These are phyloP conservation scores for Zaprionus nigranus DNA, from an alignment of 1,140 invertebrate species.

Conservation along the genomic window DNA sequence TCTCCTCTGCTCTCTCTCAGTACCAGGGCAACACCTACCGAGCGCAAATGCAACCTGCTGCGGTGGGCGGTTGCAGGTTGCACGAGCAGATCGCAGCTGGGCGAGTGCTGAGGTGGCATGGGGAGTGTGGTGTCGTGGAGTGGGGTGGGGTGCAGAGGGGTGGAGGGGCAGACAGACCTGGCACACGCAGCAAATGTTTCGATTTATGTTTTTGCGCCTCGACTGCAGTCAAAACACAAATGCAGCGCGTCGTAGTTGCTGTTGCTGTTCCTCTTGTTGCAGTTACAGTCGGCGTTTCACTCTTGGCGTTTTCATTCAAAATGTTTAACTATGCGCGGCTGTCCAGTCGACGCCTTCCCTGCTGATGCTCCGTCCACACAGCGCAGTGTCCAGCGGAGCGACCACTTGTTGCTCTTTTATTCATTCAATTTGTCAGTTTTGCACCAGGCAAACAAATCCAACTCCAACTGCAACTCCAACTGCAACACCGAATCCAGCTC, in stretches of 20 bases:
- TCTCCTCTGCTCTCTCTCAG: constrained; percentile 2
- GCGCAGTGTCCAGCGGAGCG: constrained; percentile 44
- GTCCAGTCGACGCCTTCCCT: constrained; percentile 10
- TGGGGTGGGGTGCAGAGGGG: background rate
- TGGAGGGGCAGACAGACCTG: background rate
- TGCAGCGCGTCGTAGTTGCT: constrained; percentile 19
- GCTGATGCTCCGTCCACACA: background rate
- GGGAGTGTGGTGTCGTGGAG: too few species aligned
- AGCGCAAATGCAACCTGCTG: constrained; percentile 64
- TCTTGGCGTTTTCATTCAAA: constrained; percentile 78
- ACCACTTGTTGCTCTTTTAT: constrained; percentile 84
- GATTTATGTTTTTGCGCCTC: constrained; percentile 82
- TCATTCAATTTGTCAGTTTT: constrained; percentile 85
- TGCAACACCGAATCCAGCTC: constrained; percentile 10
- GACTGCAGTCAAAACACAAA: constrained; percentile 50
- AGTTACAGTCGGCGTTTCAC: constrained; percentile 37
- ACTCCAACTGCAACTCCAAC: background rate
- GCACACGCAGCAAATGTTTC: constrained; percentile 75
- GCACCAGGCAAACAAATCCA: constrained; percentile 60
- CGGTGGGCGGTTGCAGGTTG: constrained; percentile 38
- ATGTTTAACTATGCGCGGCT: constrained; percentile 70
- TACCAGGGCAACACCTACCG: constrained; percentile 70
- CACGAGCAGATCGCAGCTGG: constrained; percentile 23
- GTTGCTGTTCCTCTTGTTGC: constrained; percentile 13
- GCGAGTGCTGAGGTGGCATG: constrained; percentile 7